phyloP scores from a whole-genome alignment of 2,888 invertebrate species.

The Acleris emargana region DNA sequence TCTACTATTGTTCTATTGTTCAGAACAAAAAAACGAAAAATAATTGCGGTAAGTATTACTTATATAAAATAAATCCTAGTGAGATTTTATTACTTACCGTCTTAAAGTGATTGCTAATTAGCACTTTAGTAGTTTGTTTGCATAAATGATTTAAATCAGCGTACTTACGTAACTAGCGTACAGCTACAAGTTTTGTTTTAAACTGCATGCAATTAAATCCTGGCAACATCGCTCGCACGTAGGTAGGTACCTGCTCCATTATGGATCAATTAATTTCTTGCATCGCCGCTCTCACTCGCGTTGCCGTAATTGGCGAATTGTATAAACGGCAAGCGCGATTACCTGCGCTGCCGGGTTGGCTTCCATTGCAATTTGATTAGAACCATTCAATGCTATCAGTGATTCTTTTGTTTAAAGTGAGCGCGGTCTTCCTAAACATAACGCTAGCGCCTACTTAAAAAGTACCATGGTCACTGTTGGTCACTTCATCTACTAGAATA shows the following conservation, averaged over 20 bases:
- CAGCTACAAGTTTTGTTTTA: too few species aligned
- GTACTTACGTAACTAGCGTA: too few species aligned
- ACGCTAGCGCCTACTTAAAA: background rate
- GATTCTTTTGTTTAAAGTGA: slow-evolving; percentile 50
- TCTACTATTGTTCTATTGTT: too few species aligned
- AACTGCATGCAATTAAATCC: background rate
- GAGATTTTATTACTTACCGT: too few species aligned
- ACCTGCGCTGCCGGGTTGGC: slow-evolving; percentile 60
- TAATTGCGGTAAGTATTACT: too few species aligned
- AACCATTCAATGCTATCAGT: slow-evolving; percentile 50
- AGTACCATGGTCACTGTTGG: too few species aligned
- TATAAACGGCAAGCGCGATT: slow-evolving; percentile 67
- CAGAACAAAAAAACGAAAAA: too few species aligned
- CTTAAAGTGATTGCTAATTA: too few species aligned
- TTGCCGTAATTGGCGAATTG: slow-evolving; percentile 70
- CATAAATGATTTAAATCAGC: too few species aligned
- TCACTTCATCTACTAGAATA: too few species aligned
- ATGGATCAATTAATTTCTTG: slow-evolving; percentile 60
- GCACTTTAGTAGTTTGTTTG: too few species aligned
- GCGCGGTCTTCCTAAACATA: background rate
- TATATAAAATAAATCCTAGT: too few species aligned
- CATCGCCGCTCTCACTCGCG: slow-evolving; percentile 62
- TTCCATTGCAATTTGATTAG: slow-evolving; percentile 59
- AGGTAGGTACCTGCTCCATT: slow-evolving; percentile 49
- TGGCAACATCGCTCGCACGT: slow-evolving; percentile 20